A percentile compares a stretch with the other conserved stretches of the same genome.
phyloP scores from a whole-genome alignment of 2,797 vertebrate genomes.

The Danio jaintianensis region DNA sequence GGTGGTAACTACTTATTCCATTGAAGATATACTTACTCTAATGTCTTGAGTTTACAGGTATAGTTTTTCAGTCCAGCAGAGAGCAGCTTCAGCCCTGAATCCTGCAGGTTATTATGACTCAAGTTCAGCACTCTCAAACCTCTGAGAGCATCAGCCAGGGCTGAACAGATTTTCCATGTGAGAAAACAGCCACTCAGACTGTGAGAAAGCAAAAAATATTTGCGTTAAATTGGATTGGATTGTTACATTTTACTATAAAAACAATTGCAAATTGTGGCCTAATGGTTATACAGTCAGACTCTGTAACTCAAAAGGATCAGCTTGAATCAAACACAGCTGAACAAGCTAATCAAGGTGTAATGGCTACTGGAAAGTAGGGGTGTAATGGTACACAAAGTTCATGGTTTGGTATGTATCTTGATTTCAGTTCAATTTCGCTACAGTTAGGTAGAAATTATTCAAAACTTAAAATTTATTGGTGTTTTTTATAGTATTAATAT shows the following conservation, averaged over 20 bases:
- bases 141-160: background rate
- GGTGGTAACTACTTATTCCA: background rate
- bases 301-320: background rate
- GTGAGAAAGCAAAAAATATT: background rate
- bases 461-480: too few relatives aligned
- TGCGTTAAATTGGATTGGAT: background rate
- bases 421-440: too few relatives aligned
- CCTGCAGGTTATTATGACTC: background rate
- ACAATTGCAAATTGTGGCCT: too few relatives aligned
- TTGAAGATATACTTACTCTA: background rate
- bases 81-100: background rate
- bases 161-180: background rate
- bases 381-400: too few relatives aligned
- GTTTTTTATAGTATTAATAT: too few relatives aligned
- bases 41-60: background rate
- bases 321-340: background rate
- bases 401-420: too few relatives aligned
- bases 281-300: background rate
- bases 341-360: too few relatives aligned
- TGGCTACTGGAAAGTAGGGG: too few relatives aligned
- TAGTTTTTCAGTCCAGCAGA: background rate
- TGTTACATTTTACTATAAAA: background rate
- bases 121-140: background rate
- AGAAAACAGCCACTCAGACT: background rate
- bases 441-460: too few relatives aligned